These are phyloP conservation scores for Bombus sylvicola DNA, from an alignment of 1,140 invertebrate species.

Conservation along the genomic window DNA sequence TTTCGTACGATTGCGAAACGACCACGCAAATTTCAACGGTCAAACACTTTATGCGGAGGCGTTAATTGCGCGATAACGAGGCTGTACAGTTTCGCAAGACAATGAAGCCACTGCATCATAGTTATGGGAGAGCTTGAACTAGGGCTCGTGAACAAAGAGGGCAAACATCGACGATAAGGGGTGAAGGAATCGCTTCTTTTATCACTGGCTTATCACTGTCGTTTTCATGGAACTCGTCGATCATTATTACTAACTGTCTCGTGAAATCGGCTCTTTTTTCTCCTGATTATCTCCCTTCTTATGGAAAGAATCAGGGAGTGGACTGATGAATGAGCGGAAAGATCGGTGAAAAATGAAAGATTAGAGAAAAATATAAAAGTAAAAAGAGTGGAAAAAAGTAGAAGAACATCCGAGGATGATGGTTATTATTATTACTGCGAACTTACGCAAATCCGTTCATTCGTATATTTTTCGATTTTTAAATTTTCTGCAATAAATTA, in stretches of 20 bases:
- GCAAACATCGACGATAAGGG: conserved; percentile 5
- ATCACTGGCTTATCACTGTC: conserved; percentile 59
- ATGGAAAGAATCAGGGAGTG: no score
- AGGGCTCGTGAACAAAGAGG: conserved; percentile 46
- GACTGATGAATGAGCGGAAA: neutral
- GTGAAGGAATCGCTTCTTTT: conserved; percentile 26
- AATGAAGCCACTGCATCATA: conserved; percentile 33
- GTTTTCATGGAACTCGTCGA: conserved; percentile 63
- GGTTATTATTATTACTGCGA: no score
- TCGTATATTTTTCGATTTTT: no score
- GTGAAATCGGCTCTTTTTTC: conserved; percentile 1
- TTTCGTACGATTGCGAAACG: conserved; percentile 20
- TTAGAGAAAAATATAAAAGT: no score
- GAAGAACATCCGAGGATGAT: no score
- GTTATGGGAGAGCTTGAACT: neutral
- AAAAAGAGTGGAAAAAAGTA: no score
- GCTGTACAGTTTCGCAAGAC: conserved; percentile 33
- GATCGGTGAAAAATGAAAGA: neutral
- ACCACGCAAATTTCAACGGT: conserved; percentile 50
- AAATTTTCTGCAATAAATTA: neutral
- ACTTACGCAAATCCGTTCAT: no score
- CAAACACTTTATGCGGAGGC: conserved; percentile 33
- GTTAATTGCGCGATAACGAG: conserved; percentile 62
- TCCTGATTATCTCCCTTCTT: conserved; percentile 31
- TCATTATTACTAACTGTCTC: conserved; percentile 24